A percentile compares a stretch with the other conserved stretches of the same genome.
These are phyloP conservation scores for Saccostrea cuccullata DNA, from an alignment of 1,140 invertebrate genomes.

Conservation along the genomic window DNA sequence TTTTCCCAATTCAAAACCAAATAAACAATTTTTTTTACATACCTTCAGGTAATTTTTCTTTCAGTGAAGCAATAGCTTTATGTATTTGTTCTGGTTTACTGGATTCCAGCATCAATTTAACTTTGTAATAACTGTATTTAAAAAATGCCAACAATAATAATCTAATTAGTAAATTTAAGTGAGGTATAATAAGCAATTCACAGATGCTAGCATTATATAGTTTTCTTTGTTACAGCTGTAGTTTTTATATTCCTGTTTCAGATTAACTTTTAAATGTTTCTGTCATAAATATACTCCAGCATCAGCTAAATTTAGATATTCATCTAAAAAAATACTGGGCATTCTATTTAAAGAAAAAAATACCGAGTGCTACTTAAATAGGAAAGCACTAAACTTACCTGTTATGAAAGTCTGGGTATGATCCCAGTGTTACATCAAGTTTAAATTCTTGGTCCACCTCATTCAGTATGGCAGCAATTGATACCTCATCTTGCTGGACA, in stretches of 20 bases:
- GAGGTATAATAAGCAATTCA: too few species aligned
- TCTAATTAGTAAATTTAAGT: too few species aligned
- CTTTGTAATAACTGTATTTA: slow-evolving; percentile 78
- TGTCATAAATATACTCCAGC: too few species aligned
- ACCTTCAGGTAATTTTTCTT: slow-evolving; percentile 73
- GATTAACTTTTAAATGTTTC: too few species aligned
- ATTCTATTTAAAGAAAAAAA: too few species aligned
- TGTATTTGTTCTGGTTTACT: slow-evolving; percentile 68
- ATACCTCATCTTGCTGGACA: slow-evolving; percentile 82
- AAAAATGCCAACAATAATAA: neutral
- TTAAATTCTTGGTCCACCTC: slow-evolving; percentile 80
- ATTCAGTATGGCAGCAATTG: slow-evolving; percentile 81
- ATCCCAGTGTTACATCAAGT: slow-evolving; percentile 83
- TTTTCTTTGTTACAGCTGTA: too few species aligned
- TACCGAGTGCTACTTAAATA: too few species aligned
- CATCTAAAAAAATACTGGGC: too few species aligned
- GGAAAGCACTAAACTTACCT: slow-evolving; percentile 59
- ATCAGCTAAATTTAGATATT: too few species aligned
- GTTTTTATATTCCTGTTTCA: too few species aligned
- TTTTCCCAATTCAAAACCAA: too few species aligned
- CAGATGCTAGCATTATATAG: too few species aligned
- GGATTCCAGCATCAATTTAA: slow-evolving; percentile 79
- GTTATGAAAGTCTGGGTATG: slow-evolving; percentile 83
- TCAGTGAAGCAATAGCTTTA: slow-evolving; percentile 70
- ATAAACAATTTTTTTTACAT: neutral